These are phyloP conservation scores for Spodoptera litura DNA, from an alignment of 1,140 invertebrate species.

Conservation along the genomic window DNA sequence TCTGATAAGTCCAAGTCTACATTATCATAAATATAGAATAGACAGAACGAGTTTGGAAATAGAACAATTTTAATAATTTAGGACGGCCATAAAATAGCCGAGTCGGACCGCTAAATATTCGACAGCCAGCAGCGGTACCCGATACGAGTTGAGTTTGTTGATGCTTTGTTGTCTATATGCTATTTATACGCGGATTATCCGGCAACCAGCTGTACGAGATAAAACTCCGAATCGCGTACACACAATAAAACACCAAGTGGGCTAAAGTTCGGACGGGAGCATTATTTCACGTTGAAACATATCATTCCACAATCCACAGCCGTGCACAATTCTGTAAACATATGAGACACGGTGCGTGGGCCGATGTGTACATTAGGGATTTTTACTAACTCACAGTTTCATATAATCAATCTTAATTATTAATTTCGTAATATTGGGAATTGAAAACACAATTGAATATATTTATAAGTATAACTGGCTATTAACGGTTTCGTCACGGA, in stretches of 20 bases:
- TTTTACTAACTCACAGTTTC: conserved; percentile 59
- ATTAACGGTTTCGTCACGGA: conserved; percentile 21
- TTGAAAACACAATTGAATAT: conserved; percentile 5
- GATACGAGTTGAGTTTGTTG: conserved; percentile 65
- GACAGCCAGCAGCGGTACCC: conserved; percentile 64
- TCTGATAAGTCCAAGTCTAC: conserved; percentile 4
- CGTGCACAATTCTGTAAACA: conserved; percentile 79
- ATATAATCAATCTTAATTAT: conserved; percentile 56
- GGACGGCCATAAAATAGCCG: conserved; percentile 40
- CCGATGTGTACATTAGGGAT: conserved; percentile 73
- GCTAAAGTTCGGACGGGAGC: conserved; percentile 68
- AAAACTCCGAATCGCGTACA: conserved; percentile 71
- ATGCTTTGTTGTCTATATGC: conserved; percentile 76
- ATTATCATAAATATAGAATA: conserved; percentile 5
- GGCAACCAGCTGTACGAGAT: conserved; percentile 82
- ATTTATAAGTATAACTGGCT: conserved; percentile 17
- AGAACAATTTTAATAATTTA: conserved; percentile 50
- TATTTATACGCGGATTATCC: conserved; percentile 81
- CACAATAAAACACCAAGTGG: conserved; percentile 80
- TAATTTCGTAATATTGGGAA: conserved; percentile 39
- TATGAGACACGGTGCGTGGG: conserved; percentile 70
- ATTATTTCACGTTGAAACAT: conserved; percentile 82
- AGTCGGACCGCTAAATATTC: conserved; percentile 55
- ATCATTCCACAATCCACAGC: conserved; percentile 77
- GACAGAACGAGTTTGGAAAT: conserved; percentile 29